These are phyloP conservation scores for Pseudopipra pipra DNA, from an alignment of 2,113 vertebrate genomes.

Conservation along the genomic window DNA sequence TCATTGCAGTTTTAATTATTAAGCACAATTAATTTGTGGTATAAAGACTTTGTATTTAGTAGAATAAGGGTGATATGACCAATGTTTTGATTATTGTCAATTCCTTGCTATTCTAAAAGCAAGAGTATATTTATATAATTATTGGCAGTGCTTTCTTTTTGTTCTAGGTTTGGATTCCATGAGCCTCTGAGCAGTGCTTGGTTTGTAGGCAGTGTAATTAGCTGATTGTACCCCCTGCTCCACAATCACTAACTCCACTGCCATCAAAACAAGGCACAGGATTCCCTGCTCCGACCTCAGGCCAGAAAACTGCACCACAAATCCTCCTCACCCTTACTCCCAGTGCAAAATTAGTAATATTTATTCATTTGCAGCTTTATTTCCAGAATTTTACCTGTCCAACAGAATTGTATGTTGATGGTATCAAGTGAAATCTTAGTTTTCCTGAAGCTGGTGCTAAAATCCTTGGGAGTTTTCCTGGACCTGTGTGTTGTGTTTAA, in stretches of 20 bases:
- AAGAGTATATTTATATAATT: not conserved
- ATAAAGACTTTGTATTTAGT: not conserved
- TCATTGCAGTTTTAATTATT: not conserved
- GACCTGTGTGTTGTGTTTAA: not conserved
- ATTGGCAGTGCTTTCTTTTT: not conserved
- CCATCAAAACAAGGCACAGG: constrained; percentile 84
- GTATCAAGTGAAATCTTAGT: not conserved
- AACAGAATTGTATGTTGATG: rapidly evolving
- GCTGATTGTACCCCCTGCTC: constrained; percentile 79
- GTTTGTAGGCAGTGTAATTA: constrained; percentile 93
- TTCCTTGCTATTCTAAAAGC: not conserved
- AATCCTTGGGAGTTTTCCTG: not conserved
- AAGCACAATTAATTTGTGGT: not conserved
- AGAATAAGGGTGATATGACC: not conserved
- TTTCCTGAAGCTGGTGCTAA: not conserved
- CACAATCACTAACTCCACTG: constrained; percentile 88
- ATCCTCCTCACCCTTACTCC: not conserved
- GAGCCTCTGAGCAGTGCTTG: constrained; percentile 64
- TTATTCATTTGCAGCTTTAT: not conserved
- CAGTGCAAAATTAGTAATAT: not conserved
- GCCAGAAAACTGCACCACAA: not conserved
- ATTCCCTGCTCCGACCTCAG: not conserved
- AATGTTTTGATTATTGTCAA: not conserved
- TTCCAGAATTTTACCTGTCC: not conserved
- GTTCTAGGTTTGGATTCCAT: not conserved